Evolutionary conservation across 2,888 invertebrate genomes (phyloP).

Genomic region (Ypsolopha scabrella): DNA sequence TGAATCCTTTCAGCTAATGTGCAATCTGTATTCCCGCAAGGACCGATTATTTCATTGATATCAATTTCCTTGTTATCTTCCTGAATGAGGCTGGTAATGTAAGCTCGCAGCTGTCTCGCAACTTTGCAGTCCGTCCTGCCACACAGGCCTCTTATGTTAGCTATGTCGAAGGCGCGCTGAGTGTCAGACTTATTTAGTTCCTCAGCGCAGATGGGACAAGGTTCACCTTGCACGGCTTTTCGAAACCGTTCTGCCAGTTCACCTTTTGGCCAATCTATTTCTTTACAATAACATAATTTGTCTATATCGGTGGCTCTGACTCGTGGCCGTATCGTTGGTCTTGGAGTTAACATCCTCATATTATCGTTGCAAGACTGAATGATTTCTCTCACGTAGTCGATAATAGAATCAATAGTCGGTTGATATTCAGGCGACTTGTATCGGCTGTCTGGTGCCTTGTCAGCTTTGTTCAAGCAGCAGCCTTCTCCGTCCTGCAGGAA

Average conservation of each 20-base stretch:
- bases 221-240: conserved; percentile 33
- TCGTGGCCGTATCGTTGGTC: conserved; percentile 44
- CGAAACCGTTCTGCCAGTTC: conserved; percentile 44
- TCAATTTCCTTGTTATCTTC: conserved; percentile 47
- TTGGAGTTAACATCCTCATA: conserved; percentile 59
- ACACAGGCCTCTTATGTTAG: conserved; percentile 56
- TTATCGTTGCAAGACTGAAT: conserved; percentile 59
- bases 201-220: conserved; percentile 46
- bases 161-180: conserved; percentile 38
- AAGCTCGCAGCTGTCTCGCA: conserved; percentile 48
- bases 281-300: conserved; percentile 49
- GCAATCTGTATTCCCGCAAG: conserved; percentile 55
- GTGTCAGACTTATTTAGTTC: conserved; percentile 22
- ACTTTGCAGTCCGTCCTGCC: conserved; percentile 54
- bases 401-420: conserved; percentile 47
- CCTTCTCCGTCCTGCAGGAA: conserved; percentile 41
- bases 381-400: conserved; percentile 53
- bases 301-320: conserved; percentile 58
- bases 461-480: conserved; percentile 48
- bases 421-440: conserved; percentile 48
- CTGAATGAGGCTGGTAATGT: conserved; percentile 47
- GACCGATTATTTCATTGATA: conserved; percentile 45
- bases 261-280: conserved; percentile 47
- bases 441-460: conserved; percentile 49
- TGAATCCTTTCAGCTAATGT: conserved; percentile 46